These are phyloP conservation scores for Chloroclystis v-ata DNA, from an alignment of 2,888 invertebrate genomes.

Conservation along the genomic window DNA sequence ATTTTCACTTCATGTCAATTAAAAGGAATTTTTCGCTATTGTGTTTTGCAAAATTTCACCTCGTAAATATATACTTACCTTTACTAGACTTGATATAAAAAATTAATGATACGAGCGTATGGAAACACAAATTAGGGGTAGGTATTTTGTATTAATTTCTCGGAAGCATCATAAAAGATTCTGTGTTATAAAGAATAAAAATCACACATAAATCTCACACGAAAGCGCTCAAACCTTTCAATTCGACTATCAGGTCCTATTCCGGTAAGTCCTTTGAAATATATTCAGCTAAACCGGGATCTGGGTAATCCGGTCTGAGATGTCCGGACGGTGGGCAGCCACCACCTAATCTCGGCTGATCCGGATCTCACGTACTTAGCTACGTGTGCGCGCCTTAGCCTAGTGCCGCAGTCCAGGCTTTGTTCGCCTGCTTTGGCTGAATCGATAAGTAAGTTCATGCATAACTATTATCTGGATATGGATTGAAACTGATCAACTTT, in stretches of 20 bases:
- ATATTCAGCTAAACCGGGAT: slow-evolving; percentile 74
- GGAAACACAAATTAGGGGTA: too few relatives aligned
- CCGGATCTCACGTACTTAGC: slow-evolving; percentile 63
- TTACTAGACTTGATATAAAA: too few relatives aligned
- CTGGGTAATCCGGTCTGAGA: slow-evolving; percentile 68
- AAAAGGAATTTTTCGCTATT: too few relatives aligned
- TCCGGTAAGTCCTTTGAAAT: slow-evolving; percentile 49
- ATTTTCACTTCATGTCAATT: too few relatives aligned
- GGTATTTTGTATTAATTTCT: too few relatives aligned
- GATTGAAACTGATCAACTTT: too few relatives aligned
- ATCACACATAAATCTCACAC: neutral
- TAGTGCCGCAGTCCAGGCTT: slow-evolving; percentile 14
- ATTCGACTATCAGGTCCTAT: slow-evolving; percentile 19
- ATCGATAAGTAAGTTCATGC: too few relatives aligned
- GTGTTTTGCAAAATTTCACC: too few relatives aligned
- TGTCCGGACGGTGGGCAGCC: slow-evolving; percentile 71
- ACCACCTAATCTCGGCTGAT: slow-evolving; percentile 68
- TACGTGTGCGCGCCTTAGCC: slow-evolving; percentile 44
- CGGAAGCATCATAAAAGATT: too few relatives aligned
- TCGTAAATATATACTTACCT: too few relatives aligned
- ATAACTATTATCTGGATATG: too few relatives aligned
- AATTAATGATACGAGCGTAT: too few relatives aligned
- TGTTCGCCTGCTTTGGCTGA: slow-evolving; percentile 13
- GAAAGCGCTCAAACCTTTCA: slow-evolving; percentile 13
- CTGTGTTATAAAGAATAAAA: slow-evolving; percentile 2